Evolutionary conservation across 2,113 vertebrate genomes (phyloP), one percentile per base, ranked within the genome.

Genomic region (Pseudorasbora parva): DNA sequence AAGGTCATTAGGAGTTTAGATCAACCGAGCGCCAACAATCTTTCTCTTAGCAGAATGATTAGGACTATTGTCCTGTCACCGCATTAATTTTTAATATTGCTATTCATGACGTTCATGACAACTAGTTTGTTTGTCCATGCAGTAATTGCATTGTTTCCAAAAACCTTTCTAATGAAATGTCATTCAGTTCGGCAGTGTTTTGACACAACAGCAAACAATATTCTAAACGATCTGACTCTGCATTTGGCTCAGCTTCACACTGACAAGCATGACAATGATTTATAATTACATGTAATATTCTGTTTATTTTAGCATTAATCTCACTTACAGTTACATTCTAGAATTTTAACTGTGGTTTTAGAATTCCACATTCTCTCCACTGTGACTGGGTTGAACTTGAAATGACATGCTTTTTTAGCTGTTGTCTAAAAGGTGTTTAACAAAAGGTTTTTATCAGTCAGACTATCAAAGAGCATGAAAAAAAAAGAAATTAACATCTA

Each of bases 1-100:
- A 15, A 37, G 82, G 81, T 88, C 84, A 69, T 41, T 21, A 6
- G 60, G 41, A 77, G 87, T 81, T 88, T 78, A 85, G n/a, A 59
- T 57, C 19, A 51, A 51, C 21, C 2, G 6, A 75, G 56, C 6
- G 59, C 17, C 59, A 47, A 41, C 14, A 77, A 66, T 19, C n/a
- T 66, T 30, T 75, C 8, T 19, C 6, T 51, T 19, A 27, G 41
- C 17, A 9, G 27, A 75, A 75, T 11, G 51, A 49, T 66, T 75
- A n/a, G 25, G 57, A 9, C 37, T 82, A 27, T 47, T 73, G 23
- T 30, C 25, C 3, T 74, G 25, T 74, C 25, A 49, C 15, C 47
- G 51, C 25, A 19, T 49, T 6, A 0, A 51, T 51, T 74, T 74
- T 74, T 45, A 47, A 47, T 78, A 60, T 78, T 27, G 57, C 37